Evolutionary conservation across 2,888 invertebrate species (phyloP), one percentile per base, ranked within the genome.

Genomic region (Agriotes lineatus): DNA sequence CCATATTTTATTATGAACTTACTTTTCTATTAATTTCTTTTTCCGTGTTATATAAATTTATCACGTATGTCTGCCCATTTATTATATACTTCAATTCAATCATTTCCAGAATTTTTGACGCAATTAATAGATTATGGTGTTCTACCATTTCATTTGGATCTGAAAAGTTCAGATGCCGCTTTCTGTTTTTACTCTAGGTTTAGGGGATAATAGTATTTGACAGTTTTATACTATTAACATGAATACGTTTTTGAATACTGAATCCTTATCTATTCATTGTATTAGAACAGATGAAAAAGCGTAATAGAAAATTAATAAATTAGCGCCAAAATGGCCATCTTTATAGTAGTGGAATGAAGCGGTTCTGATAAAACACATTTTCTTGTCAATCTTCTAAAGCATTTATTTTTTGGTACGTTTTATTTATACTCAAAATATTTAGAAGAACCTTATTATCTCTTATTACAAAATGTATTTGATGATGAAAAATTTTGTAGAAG

Each of bases 71-170:
- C 60, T 48, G 61, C 60, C 60, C 60, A 61, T 66, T 66, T 48
- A 66, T 66, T 61, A 60, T 50, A 61, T 66, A 66, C 60, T 35
- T 61, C 56, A 67, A 62, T 54, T 67, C 44, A 67, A 67, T 67
- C 66, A 60, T 66, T 66, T 67, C 67, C 67, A 52, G 67, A 52
- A 67, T 67, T 62, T 62, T 67, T 67, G 62, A 67, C 62, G 67
- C 62, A 63, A 63, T 67, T 67, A 67, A 67, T 62, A 67, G 45
- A 67, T 67, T 57, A 62, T 67, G 69, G 67, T 60, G 33, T 68
- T 64, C 68, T 57, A 67, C 63, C 64, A 62, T 62, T 67, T 63
- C 54, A 67, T 67, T 63, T 37, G 48, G 67, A 69, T 69, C 59
- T 66, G 66, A 66, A 60, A 66, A 66, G n/a, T n/a, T n/a, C n/a